phyloP scores from a whole-genome alignment of 2,797 vertebrate genomes.

The Sternotherus odoratus region DNA sequence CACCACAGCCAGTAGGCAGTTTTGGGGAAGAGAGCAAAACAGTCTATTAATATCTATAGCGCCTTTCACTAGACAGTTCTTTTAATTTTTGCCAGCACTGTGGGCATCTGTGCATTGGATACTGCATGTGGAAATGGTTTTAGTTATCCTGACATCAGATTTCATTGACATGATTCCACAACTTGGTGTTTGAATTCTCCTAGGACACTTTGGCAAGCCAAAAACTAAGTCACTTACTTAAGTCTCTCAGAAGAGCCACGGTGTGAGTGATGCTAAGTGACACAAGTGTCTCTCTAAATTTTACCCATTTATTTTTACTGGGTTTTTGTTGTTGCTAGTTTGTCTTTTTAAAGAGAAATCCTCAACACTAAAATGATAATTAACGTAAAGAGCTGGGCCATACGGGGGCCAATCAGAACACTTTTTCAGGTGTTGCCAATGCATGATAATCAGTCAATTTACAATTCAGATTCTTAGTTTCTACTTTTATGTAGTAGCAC shows the following conservation, averaged over 20 bases:
- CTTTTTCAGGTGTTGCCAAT: constrained; percentile 67
- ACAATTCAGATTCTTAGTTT: constrained; percentile 67
- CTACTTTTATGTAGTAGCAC: constrained; percentile 44
- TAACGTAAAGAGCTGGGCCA: constrained; percentile 71
- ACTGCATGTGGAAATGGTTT: constrained; percentile 16
- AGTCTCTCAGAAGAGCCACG: constrained; percentile 27
- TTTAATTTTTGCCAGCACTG: constrained; percentile 24
- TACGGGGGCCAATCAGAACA: constrained; percentile 59
- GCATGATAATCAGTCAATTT: constrained; percentile 74
- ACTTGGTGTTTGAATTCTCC: constrained; percentile 41
- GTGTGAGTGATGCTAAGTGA: constrained; percentile 41
- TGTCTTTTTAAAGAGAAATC: constrained; percentile 36
- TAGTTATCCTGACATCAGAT: constrained; percentile 53
- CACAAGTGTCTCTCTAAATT: constrained; percentile 41
- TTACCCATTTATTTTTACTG: constrained; percentile 63
- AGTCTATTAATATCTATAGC: constrained; percentile 52
- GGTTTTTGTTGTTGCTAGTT: constrained; percentile 35
- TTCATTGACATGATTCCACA: constrained; percentile 25
- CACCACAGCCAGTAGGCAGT: constrained; percentile 19
- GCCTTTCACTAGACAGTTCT: not conserved
- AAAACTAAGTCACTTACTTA: constrained; percentile 39
- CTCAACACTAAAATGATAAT: constrained; percentile 53
- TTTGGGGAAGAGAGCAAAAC: constrained; percentile 60
- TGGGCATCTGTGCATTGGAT: constrained; percentile 21
- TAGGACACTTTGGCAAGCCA: constrained; percentile 29